Evolutionary conservation across 2,888 invertebrate species (phyloP).

Genomic region (Anthrax anthrax): DNA sequence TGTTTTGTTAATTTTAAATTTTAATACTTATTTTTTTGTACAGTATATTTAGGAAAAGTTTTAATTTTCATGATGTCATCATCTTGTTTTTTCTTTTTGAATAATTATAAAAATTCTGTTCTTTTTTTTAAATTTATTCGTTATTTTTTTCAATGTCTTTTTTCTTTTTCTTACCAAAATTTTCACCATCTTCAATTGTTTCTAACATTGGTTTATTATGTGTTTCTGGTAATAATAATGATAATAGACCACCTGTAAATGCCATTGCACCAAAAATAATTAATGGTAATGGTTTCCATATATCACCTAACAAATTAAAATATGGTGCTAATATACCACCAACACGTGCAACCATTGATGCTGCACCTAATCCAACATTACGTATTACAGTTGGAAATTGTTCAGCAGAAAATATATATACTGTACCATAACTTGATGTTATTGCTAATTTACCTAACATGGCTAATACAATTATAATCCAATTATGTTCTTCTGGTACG

Average conservation of each 20-base stretch:
- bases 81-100: too few relatives aligned
- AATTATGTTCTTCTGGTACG: constrained; percentile 40
- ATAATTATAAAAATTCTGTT: too few relatives aligned
- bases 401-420: constrained; percentile 59
- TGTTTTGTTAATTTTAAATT: too few relatives aligned
- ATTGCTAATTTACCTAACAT: constrained; percentile 61
- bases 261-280: constrained; percentile 58
- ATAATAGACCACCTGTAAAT: constrained; percentile 53
- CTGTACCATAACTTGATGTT: constrained; percentile 56
- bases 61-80: too few relatives aligned
- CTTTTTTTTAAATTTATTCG: neutral
- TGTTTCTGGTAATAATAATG: constrained; percentile 64
- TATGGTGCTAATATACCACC: constrained; percentile 57
- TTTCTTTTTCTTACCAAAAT: constrained; percentile 36
- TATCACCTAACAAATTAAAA: constrained; percentile 49
- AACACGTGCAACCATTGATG: constrained; percentile 74
- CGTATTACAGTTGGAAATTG: constrained; percentile 64
- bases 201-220: constrained; percentile 61
- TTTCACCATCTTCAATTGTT: constrained; percentile 67
- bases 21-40: too few relatives aligned
- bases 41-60: too few relatives aligned
- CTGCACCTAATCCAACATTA: constrained; percentile 73
- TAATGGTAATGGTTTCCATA: constrained; percentile 52
- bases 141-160: neutral
- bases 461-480: constrained; percentile 44